phyloP scores from a whole-genome alignment of 1,140 invertebrate genomes.

The Megalopta genalis region DNA sequence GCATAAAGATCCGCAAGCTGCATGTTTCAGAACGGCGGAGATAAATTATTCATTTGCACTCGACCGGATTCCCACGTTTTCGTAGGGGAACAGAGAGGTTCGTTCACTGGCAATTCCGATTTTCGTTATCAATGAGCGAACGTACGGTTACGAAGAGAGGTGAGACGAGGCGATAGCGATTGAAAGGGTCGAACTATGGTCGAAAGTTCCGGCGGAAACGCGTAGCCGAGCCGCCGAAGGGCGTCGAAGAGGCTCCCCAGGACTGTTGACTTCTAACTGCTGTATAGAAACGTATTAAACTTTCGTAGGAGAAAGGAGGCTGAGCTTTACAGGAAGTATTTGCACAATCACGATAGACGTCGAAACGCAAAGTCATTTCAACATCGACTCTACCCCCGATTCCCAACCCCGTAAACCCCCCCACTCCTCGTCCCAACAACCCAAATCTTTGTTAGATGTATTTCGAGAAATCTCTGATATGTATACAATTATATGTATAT shows the following conservation, averaged over 20 bases:
- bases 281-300: conserved; percentile 14
- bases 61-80: too few species aligned
- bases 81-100: too few species aligned
- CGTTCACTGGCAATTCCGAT: too few species aligned
- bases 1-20: too few species aligned
- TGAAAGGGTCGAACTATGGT: neutral
- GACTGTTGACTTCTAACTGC: conserved; percentile 2
- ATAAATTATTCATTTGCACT: too few species aligned
- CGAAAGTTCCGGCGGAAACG: neutral
- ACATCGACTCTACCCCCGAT: conserved; percentile 21
- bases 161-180: neutral
- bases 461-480: conserved; percentile 46
- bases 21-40: too few species aligned
- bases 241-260: too few species aligned
- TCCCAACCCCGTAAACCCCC: neutral
- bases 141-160: neutral
- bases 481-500: conserved; percentile 10
- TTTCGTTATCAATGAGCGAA: neutral
- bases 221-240: neutral
- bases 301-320: neutral
- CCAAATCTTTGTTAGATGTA: conserved; percentile 29
- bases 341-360: conserved; percentile 50
- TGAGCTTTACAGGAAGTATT: conserved; percentile 35
- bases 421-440: too few species aligned
- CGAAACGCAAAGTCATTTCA: conserved; percentile 27